Evolutionary conservation across 2,888 invertebrate genomes (phyloP), one percentile per base, ranked within the genome.

Genomic region (Heliconius hortense): DNA sequence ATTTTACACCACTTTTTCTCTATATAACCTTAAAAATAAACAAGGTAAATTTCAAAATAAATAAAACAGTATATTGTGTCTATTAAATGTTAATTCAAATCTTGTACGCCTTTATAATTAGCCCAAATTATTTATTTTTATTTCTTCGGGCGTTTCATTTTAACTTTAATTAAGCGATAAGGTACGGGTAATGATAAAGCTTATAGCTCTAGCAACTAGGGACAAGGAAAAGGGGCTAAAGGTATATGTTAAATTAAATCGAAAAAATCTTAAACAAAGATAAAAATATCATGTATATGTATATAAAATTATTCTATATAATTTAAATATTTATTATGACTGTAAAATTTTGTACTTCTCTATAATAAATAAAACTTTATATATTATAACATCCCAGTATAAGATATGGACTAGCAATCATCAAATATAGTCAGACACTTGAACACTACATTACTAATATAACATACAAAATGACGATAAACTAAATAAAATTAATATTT

Each of bases 161-260:
- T 43, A 39, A 66, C 66, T 66, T 39, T 66, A 39, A 66, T 66
- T 66, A 66, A 66, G 66, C 24, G 66, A 66, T 66, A 66, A 66
- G 66, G 24, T 18, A 66, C 66, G 66, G 15, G 24, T 66, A 66
- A 66, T 66, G 39, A 66, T 24, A 39, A 66, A 66, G 24, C n/a
- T 43, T 24, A 66, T 66, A 66, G 66, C 66, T 43, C 24, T 39
- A 39, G 66, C 15, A 56, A 0, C 10, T n/a, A 15, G 15, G 18
- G 18, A 5, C 5, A 48, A 4, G 24, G n/a, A 56, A n/a, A 5
- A 5, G 24, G 15, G n/a, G 24, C 24, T 66, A n/a, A 64, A 64
- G 21, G 35, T 64, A n/a, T 39, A 43, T 66, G 39, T 8, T 39
- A 66, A 66, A 66, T 66, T 24, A 43, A 66, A 26, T 64, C 1